A percentile compares a stretch with the other conserved stretches of the same genome.
phyloP scores from a whole-genome alignment of 2,113 vertebrate species.

The Gallinago paraguaiae region DNA sequence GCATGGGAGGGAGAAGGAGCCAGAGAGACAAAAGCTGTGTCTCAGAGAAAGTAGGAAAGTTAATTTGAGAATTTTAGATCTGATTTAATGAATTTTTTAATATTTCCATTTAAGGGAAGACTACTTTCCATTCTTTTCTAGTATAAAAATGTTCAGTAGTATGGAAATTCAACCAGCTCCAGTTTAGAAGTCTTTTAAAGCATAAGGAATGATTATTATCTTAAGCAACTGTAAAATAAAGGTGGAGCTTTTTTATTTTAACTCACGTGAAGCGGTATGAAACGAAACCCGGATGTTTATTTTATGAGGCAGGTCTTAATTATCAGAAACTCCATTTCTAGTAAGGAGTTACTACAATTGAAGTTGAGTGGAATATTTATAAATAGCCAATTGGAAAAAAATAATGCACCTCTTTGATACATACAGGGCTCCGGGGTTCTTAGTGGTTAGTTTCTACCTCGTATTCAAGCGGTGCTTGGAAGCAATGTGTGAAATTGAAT shows the following conservation, averaged over 20 bases:
- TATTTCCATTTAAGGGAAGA: not conserved
- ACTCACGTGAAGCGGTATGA: not conserved
- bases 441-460: conserved; percentile 24
- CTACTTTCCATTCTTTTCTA: not conserved
- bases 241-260: not conserved
- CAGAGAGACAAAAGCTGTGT: not conserved
- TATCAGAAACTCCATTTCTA: not conserved
- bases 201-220: not conserved
- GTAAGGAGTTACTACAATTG: not conserved
- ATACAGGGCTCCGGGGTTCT: not conserved
- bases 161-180: not conserved
- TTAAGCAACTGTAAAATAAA: not conserved
- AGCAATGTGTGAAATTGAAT: conserved; percentile 26
- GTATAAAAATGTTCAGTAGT: not conserved
- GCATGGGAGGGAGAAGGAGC: not conserved
- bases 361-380: not conserved
- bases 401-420: not conserved
- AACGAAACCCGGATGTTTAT: not conserved
- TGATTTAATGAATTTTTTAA: not conserved
- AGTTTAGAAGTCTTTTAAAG: not conserved
- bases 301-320: not conserved
- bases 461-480: conserved; percentile 13
- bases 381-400: not conserved
- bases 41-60: not conserved
- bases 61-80: not conserved